phyloP scores from a whole-genome alignment of 2,113 vertebrate genomes.

The Calypte anna region DNA sequence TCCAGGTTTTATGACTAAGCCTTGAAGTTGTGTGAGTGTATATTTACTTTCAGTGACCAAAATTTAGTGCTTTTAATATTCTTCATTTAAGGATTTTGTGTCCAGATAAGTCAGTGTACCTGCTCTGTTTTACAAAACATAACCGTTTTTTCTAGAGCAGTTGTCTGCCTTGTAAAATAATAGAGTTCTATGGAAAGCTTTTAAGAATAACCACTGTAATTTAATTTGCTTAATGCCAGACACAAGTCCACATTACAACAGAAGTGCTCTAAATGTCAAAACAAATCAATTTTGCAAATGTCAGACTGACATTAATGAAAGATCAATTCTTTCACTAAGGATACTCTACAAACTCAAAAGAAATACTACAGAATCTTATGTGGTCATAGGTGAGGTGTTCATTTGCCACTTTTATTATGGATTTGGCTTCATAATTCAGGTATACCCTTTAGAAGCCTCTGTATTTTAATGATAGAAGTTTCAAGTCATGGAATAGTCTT shows the following conservation, averaged over 20 bases:
- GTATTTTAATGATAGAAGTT: neutral
- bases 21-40: neutral
- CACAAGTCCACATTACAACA: slow-evolving; percentile 43
- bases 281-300: slow-evolving; percentile 81
- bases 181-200: slow-evolving; percentile 48
- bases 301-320: slow-evolving; percentile 70
- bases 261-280: slow-evolving; percentile 78
- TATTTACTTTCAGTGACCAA: neutral
- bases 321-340: slow-evolving; percentile 21
- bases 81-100: neutral
- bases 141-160: neutral
- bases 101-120: neutral
- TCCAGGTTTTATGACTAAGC: neutral
- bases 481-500: neutral
- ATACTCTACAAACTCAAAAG: slow-evolving; percentile 51
- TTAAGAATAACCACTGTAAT: slow-evolving; percentile 68
- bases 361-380: neutral
- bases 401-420: neutral
- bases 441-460: neutral
- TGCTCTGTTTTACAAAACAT: neutral
- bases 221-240: slow-evolving; percentile 74
- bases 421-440: neutral
- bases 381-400: neutral
- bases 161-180: slow-evolving; percentile 12
- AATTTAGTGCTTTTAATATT: neutral